Evolutionary conservation across 2,113 vertebrate genomes (phyloP).

Genomic region (Platichthys flesus): DNA sequence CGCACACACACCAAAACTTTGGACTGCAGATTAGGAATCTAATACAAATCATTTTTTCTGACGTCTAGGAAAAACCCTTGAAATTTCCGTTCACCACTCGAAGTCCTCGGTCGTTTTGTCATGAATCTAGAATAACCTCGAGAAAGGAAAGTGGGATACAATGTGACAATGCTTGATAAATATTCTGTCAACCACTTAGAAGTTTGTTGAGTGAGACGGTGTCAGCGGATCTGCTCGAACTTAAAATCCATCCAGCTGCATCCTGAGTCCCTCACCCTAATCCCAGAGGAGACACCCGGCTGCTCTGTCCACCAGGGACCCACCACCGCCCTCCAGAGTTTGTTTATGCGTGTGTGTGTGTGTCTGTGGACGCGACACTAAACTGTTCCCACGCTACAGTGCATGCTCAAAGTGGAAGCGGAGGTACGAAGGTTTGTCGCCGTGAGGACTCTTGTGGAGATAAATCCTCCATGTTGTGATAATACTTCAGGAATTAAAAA

Average conservation of each 20-base stretch:
- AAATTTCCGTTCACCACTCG: constrained; percentile 15
- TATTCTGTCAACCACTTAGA: constrained; percentile 2
- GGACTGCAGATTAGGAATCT: constrained; percentile 12
- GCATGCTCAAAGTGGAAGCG: constrained; percentile 30
- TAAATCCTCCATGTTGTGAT: constrained; percentile 31
- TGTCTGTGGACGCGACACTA: background rate
- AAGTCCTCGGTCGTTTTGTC: background rate
- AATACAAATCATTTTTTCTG: background rate
- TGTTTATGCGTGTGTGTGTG: background rate
- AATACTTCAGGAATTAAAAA: constrained; percentile 53
- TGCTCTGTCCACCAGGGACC: constrained; percentile 25
- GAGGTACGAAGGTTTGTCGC: constrained; percentile 57
- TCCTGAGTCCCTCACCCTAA: background rate
- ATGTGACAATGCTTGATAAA: constrained; percentile 18
- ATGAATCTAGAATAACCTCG: constrained; percentile 5
- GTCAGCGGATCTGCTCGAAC: no score
- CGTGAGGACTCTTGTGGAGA: constrained; percentile 20
- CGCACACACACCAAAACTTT: background rate
- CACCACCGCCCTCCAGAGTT: constrained; percentile 3
- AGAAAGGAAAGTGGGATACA: constrained; percentile 10
- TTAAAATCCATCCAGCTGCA: background rate
- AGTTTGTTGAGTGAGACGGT: constrained; percentile 2
- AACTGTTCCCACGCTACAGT: constrained; percentile 9
- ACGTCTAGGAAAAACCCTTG: background rate
- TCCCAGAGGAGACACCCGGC: background rate